Evolutionary conservation across 2,797 vertebrate species (phyloP), one percentile per base, ranked within the genome.

Genomic region (Danio kyathit): DNA sequence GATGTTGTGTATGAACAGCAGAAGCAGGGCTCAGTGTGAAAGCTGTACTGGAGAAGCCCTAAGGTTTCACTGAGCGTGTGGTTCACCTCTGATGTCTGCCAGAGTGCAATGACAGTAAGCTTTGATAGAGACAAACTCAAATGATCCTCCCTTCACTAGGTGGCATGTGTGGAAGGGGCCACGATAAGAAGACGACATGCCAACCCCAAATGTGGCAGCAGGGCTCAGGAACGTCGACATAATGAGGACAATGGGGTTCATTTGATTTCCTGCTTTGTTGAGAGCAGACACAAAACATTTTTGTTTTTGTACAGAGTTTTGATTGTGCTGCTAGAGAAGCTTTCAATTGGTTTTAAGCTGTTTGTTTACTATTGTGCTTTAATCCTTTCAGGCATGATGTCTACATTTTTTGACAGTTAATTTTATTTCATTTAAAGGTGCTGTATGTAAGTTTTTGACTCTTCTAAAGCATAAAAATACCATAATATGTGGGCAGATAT

Each of bases 191-290:
- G 86, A 84, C 83, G 86, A 85, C 81, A 66, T 41, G 40, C 2
- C 4, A 66, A 77, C 87, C 91, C 89, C 83, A 90, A 90, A 84
- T 78, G 76, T 12, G 16, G 63, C 86, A 86, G 86, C 91, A 89
- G 76, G 83, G 74, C 76, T 84, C n/a, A 60, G 85, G 71, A 89
- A 88, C 83, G 86, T 88, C 88, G 92, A 90, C 92, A 93, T 89
- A 92, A 93, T 91, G 91, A 93, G 91, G 91, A 90, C 91, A 90
- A 86, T 88, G 77, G 85, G 73, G 87, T 72, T 83, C 12, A 79
- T 81, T 82, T 90, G 64, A 87, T 82, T 85, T 83, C 79, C 82
- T 79, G 72, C 73, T 80, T 73, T 83, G 71, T 59, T 43, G 41
- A 81, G 75, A 85, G 78, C 74, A 89, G 74, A 67, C 69, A 71